Percentiles rank a stretch among this genome's conserved stretches.
These are phyloP conservation scores for Hemithea aestivaria DNA, from an alignment of 2,888 invertebrate species.

Conservation along the genomic window DNA sequence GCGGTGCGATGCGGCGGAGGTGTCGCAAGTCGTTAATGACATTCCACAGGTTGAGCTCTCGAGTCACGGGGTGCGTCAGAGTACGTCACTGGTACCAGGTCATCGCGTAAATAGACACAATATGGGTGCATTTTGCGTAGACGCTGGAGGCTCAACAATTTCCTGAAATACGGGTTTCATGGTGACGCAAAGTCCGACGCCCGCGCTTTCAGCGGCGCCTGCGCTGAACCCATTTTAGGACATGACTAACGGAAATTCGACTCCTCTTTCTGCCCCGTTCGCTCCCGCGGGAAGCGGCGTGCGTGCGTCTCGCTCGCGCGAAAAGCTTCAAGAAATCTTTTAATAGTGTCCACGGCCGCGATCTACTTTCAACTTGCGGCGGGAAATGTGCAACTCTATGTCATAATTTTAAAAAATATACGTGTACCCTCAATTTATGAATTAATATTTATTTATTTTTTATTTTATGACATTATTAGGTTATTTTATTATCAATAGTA, in stretches of 20 bases:
- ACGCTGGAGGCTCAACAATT: slow-evolving; percentile 52
- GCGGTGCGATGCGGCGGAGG: slow-evolving; percentile 35
- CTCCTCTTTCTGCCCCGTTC: slow-evolving; percentile 75
- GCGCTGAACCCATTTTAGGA: slow-evolving; percentile 85
- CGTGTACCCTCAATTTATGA: slow-evolving; percentile 30
- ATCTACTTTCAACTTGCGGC: slow-evolving; percentile 77
- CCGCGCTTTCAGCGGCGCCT: slow-evolving; percentile 80
- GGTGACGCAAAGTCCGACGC: slow-evolving; percentile 75
- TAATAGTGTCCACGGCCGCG: slow-evolving; percentile 80
- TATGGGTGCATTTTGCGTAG: slow-evolving; percentile 58
- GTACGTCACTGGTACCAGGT: slow-evolving; percentile 55
- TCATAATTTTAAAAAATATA: slow-evolving; percentile 25
- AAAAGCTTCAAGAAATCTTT: slow-evolving; percentile 79
- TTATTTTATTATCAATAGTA: not conserved
- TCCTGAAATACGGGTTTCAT: slow-evolving; percentile 76
- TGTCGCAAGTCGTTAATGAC: slow-evolving; percentile 69
- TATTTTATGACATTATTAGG: not conserved
- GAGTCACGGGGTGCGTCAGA: slow-evolving; percentile 62
- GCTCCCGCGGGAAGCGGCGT: slow-evolving; percentile 65
- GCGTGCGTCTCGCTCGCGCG: slow-evolving; percentile 68
- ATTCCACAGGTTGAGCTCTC: slow-evolving; percentile 60
- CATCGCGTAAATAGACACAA: slow-evolving; percentile 43
- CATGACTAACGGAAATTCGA: slow-evolving; percentile 84
- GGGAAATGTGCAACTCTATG: slow-evolving; percentile 64
- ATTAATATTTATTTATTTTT: slow-evolving; percentile 11